phyloP scores from a whole-genome alignment of 2,888 invertebrate genomes.

The Rotaria sp. region DNA sequence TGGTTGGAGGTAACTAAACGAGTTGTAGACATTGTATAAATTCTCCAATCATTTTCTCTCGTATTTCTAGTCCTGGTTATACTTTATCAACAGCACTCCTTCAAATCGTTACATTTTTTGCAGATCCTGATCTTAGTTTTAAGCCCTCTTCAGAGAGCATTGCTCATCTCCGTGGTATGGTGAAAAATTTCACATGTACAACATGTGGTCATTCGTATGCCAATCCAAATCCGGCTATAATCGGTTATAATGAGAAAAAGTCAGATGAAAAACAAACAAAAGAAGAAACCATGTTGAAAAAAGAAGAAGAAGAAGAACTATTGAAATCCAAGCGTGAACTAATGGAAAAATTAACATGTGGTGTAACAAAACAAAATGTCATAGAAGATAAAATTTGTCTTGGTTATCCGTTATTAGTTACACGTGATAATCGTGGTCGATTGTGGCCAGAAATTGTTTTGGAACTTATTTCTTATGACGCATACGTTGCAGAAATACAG shows the following conservation, averaged over 20 bases:
- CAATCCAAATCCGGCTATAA: neutral
- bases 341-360: slow-evolving; percentile 3
- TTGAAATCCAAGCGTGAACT: neutral
- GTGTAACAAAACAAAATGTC: slow-evolving; percentile 20
- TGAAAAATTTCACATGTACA: neutral
- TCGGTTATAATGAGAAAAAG: neutral
- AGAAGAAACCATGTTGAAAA: neutral
- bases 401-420: neutral
- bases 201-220: neutral
- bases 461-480: neutral
- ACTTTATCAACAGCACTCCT: slow-evolving; percentile 11
- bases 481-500: neutral
- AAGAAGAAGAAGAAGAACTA: neutral
- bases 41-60: too few relatives aligned
- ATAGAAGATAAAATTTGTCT: slow-evolving; percentile 3
- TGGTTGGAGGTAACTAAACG: slow-evolving; percentile 1
- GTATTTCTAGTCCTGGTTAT: neutral
- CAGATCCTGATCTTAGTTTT: neutral
- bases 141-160: neutral
- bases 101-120: slow-evolving; percentile 3
- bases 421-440: neutral
- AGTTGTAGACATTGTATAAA: too few relatives aligned
- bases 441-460: neutral
- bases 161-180: neutral
- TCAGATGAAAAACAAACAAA: neutral